Conservation (phyloP, 2,888 invertebrate species). For the Chaetogeoica ovagalla region DNA sequence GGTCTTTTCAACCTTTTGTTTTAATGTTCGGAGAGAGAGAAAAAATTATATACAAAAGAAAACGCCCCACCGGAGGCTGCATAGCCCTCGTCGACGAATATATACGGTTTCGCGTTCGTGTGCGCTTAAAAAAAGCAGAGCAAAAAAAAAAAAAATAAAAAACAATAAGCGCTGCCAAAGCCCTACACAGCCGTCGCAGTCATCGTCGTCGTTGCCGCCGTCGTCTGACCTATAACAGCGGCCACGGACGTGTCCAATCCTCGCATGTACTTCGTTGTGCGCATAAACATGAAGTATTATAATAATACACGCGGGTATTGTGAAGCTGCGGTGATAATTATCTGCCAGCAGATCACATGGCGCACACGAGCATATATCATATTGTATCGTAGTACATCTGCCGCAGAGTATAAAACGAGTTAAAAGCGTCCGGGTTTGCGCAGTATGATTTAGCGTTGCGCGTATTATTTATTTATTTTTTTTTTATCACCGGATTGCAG, state of each 20-base stretch:
- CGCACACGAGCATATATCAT: neutral
- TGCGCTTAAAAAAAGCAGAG: too few relatives aligned
- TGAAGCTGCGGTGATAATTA: slow-evolving; percentile 7
- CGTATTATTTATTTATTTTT: too few relatives aligned
- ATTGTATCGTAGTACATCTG: neutral
- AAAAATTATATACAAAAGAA: slow-evolving; percentile 6
- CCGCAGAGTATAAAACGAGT: neutral
- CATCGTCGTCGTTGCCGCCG: neutral
- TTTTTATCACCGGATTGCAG: too few relatives aligned
- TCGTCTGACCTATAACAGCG: too few relatives aligned
- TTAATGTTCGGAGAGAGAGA: neutral
- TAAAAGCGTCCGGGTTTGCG: neutral
- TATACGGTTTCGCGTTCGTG: neutral
- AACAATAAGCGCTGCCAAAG: slow-evolving; percentile 9
- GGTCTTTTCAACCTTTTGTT: slow-evolving; percentile 50
- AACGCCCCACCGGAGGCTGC: slow-evolving; percentile 3
- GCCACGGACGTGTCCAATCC: too few relatives aligned
- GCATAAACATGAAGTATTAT: too few relatives aligned
- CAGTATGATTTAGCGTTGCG: too few relatives aligned
- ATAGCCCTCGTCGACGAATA: slow-evolving; percentile 25
- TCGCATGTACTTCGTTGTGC: too few relatives aligned
- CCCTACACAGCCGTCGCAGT: neutral
- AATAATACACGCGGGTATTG: neutral
- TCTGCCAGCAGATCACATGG: slow-evolving; percentile 21
- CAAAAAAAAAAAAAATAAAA: slow-evolving; percentile 3